A percentile compares a stretch with the other conserved stretches of the same genome.
Evolutionary conservation across 2,888 invertebrate genomes (phyloP).

Genomic region (Bellardia pandia): DNA sequence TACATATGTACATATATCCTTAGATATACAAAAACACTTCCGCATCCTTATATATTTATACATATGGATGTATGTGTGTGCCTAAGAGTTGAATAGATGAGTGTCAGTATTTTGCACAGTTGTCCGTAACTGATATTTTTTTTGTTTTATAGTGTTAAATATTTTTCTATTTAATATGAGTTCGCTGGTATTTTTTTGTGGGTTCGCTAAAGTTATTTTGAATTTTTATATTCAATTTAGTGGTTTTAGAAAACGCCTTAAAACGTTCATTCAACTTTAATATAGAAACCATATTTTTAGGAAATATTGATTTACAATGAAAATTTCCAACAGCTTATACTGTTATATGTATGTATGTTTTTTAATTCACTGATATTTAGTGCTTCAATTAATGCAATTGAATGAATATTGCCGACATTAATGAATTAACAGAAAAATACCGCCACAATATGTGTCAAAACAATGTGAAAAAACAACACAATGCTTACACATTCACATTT

Average conservation of each 20-base stretch:
- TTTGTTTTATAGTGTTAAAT: slow-evolving; percentile 64
- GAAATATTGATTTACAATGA: not conserved
- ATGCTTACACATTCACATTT: not conserved
- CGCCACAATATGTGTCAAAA: slow-evolving; percentile 26
- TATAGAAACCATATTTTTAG: not conserved
- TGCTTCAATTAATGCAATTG: slow-evolving; percentile 24
- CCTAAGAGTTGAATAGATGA: not conserved
- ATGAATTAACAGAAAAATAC: slow-evolving; percentile 42
- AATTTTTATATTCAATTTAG: slow-evolving; percentile 33
- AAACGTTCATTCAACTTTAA: slow-evolving; percentile 15
- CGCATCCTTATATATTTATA: not conserved
- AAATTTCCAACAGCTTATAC: no score
- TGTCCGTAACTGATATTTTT: slow-evolving; percentile 40
- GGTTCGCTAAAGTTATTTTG: slow-evolving; percentile 26
- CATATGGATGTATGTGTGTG: not conserved
- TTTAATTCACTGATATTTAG: not conserved
- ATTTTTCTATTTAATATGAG: slow-evolving; percentile 61
- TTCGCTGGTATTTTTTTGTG: slow-evolving; percentile 49
- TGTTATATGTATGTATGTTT: no score
- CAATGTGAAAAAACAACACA: slow-evolving; percentile 27
- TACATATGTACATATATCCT: not conserved
- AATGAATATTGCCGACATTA: slow-evolving; percentile 29
- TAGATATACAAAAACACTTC: slow-evolving; percentile 1
- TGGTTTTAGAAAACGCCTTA: slow-evolving; percentile 19
- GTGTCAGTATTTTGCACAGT: slow-evolving; percentile 29